Percentiles rank a stretch among this genome's conserved stretches.
These are phyloP conservation scores for Ormyrus rosae DNA, from an alignment of 2,888 invertebrate genomes.

Conservation along the genomic window DNA sequence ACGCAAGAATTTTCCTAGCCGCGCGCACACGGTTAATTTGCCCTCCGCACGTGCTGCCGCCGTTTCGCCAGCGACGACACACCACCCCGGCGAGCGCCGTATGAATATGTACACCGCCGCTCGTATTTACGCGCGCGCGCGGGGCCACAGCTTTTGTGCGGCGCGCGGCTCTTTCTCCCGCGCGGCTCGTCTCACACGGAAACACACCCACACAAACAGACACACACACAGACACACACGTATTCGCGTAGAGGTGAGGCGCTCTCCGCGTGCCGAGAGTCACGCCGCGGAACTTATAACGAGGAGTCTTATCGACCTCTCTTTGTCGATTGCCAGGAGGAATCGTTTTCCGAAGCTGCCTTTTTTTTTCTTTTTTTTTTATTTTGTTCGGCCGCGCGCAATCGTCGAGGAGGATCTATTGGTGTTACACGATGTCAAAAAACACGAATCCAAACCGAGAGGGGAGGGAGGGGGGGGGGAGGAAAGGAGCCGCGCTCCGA, in stretches of 20 bases:
- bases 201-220: no score
- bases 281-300: constrained; percentile 47
- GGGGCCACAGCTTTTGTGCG: constrained; percentile 1
- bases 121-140: constrained; percentile 15
- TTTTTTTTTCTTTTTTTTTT: neutral
- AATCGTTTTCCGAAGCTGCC: constrained; percentile 17
- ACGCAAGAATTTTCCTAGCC: no score
- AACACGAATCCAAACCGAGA: neutral
- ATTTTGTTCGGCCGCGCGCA: neutral
- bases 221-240: neutral
- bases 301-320: constrained; percentile 44
- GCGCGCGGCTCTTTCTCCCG: neutral
- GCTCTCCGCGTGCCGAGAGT: constrained; percentile 3
- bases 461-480: neutral
- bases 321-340: constrained; percentile 42
- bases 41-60: no score
- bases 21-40: no score
- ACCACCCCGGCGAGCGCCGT: neutral
- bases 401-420: constrained; percentile 31
- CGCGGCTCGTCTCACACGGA: neutral
- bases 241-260: neutral
- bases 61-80: no score
- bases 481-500: neutral
- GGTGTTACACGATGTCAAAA: constrained; percentile 22
- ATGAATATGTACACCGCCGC: neutral